Evolutionary conservation across 2,797 vertebrate species (phyloP), one percentile per base, ranked within the genome.

Genomic region (Toxotes lorentzi): DNA sequence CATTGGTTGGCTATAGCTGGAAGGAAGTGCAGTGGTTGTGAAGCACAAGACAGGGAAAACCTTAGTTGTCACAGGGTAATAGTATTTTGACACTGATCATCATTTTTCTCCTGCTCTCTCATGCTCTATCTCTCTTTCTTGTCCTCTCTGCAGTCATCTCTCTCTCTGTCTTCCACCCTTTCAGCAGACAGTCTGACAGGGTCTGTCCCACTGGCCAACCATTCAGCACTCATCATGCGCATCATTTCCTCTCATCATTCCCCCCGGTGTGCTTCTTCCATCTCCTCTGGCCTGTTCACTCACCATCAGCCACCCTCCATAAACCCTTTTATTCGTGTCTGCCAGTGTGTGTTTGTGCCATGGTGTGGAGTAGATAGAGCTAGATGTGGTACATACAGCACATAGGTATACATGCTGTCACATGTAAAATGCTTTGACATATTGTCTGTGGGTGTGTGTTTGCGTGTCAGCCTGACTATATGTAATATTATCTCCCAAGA

Each of bases 161-260:
- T 74, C 70, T 65, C 32, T 78, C 70, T 67, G 78, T 89, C 85
- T 87, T 78, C 66, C 88, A 89, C 65, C 87, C 85, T 79, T 91
- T 92, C 92, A 93, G 88, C 90, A 92, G 90, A 79, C 81, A 77
- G 88, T 90, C 88, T 92, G 91, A 92, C 89, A 90, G 76, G 83
- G 83, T 89, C 90, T 90, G 89, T 94, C 94, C 93, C 93, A 90
- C 90, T 93, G 92, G 93, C 87, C 92, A 53, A 87, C 69, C 91
- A 88, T 91, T 94, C 94, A 94, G 88, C 91, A 88, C 91, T 93
- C 89, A 95, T 94, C 93, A 94, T 86, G 87, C 87, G 93, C 93
- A 93, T 92, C 93, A 92, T 93, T 95, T 94, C 92, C 92, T 89
- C 87, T 83, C 88, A 89, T 91, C 90, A 86, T 88, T 92, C 89